Base-by-base conservation (phyloP, 2,113 vertebrate species). In the Tautogolabrus adspersus region DNA sequence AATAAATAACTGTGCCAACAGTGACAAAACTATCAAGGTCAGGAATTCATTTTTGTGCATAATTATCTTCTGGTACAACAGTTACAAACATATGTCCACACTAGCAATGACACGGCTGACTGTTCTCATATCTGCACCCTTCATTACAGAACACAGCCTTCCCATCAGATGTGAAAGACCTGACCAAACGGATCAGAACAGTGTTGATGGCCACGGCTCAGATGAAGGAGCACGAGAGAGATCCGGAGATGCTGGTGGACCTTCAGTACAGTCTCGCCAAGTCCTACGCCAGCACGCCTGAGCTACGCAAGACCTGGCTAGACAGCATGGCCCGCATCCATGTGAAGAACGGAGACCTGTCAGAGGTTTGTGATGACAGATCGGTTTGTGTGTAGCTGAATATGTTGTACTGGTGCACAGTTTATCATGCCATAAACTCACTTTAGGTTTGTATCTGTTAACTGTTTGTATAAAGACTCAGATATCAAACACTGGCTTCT, bases 241-340 rank as follows among this genome's bases (percentile, higher is more conserved):
- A 99, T 82, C 98, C 98, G 0, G 98, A 99, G 93, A 99, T 99
- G 98, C 95, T 99, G 63, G 98, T 99, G 82, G 98, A 99, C 88
- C 96, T 99, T 61, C 98, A 99, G 92, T 99, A 99, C 91, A 99
- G 98, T 79, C 93, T 99, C 76, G 98, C 98, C 80, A 99, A 99
- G 83, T 99, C 98, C 12, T 99, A 99, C 0, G 97, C 98, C 54
- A 98, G 97, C 91, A 99, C 98, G 0, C 98, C 98, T 0, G 98
- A 99, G 79, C 95, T 99, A 10, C 95, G 98, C 75, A 99, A 99
- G 91, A 99, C 98, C 0, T 99, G 98, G 98, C 91, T 99, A 65
- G 98, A 99, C 93, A 99, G 98, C 93, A 99, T 99, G 98, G 98
- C 98, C 30, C 95, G 96, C 57, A 99, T 99, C 87, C 98, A 99